Percentiles rank a stretch among this genome's conserved stretches.
Evolutionary conservation across 2,797 vertebrate species (phyloP).

Genomic region (Helarctos malayanus): DNA sequence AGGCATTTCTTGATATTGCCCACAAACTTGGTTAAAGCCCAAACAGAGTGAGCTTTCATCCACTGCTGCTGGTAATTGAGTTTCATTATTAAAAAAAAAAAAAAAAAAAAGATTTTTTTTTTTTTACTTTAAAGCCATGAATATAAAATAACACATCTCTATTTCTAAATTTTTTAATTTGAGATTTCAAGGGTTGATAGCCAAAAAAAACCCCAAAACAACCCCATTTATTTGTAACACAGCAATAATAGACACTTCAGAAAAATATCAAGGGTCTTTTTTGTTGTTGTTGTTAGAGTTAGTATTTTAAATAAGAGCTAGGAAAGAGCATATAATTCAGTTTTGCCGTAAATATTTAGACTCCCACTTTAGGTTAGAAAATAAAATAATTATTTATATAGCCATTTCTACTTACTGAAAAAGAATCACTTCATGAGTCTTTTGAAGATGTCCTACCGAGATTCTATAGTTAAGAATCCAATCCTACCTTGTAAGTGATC

Average conservation of each 20-base stretch:
- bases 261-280: not conserved
- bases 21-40: conserved; percentile 56
- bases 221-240: not conserved
- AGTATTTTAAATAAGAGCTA: conserved; percentile 46
- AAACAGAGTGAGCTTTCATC: conserved; percentile 71
- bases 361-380: not conserved
- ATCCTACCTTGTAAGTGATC: not conserved
- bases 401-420: conserved; percentile 2
- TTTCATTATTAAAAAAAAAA: conserved; percentile 43
- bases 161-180: conserved; percentile 66
- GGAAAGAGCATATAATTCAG: not conserved
- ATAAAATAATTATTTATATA: conserved; percentile 39
- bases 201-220: not conserved
- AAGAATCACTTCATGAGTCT: not conserved
- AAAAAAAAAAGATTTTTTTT: not conserved
- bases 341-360: conserved; percentile 25
- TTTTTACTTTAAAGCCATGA: conserved; percentile 49
- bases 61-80: conserved; percentile 48
- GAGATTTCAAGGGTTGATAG: conserved; percentile 2
- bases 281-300: not conserved
- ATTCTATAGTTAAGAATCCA: not conserved
- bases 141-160: conserved; percentile 63
- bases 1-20: conserved; percentile 30
- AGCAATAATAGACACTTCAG: conserved; percentile 54
- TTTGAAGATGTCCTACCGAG: not conserved